phyloP scores from a whole-genome alignment of 2,888 invertebrate species.

The Leptopterna dolabrata region DNA sequence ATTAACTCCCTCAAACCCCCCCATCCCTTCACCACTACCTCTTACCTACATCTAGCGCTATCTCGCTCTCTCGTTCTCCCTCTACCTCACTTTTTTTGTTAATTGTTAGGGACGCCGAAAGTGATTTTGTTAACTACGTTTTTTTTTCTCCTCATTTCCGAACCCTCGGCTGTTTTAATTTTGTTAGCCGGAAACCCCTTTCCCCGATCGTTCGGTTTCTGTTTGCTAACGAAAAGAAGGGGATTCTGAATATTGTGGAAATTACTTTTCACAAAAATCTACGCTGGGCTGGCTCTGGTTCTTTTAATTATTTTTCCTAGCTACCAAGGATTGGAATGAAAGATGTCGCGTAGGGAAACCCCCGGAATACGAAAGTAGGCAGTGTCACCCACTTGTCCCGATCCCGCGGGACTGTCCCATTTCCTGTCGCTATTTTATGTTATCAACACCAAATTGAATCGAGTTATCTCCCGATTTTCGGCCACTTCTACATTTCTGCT shows the following conservation, averaged over 20 bases:
- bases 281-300: not conserved
- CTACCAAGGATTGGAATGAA: not conserved
- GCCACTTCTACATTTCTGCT: too few relatives aligned
- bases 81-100: not conserved
- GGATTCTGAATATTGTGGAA: not conserved
- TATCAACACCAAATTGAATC: too few relatives aligned
- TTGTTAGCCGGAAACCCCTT: not conserved
- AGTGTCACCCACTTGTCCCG: too few relatives aligned
- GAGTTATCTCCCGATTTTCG: too few relatives aligned
- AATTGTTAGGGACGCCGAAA: not conserved
- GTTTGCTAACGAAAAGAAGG: not conserved
- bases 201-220: not conserved
- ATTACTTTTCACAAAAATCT: not conserved
- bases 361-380: too few relatives aligned
- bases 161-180: slow-evolving; percentile 9
- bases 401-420: too few relatives aligned
- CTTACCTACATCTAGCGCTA: not conserved
- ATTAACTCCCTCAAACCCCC: not conserved
- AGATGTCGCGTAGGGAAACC: too few relatives aligned
- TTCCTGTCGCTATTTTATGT: too few relatives aligned
- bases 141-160: not conserved
- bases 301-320: not conserved
- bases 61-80: not conserved
- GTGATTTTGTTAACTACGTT: slow-evolving; percentile 20
- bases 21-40: not conserved